Base-by-base conservation (phyloP, 2,113 vertebrate species). In the Cavia porcellus region DNA sequence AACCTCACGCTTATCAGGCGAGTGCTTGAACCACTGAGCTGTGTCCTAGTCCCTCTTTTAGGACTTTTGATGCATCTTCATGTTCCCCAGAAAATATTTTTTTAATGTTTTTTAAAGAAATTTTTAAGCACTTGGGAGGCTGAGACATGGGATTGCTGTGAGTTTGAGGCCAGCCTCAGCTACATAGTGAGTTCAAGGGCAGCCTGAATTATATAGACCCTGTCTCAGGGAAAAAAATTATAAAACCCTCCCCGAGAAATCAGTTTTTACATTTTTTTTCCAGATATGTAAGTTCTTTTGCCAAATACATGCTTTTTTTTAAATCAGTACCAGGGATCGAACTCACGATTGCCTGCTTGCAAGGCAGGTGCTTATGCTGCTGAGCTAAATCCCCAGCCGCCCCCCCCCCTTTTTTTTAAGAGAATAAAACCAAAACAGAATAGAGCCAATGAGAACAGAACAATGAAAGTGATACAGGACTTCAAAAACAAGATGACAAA, bases 31-130 rank as follows among this genome's bases (percentile, higher is more conserved):
- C 55, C 17, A 19, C 55, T 57, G 55, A 19, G 55, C 55, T 57
- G 20, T 1, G 15, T 19, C 3, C 55, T 15, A 5, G 55, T 30
- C 11, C 64, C 85, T 57, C 9, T 45, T 90, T 90, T 85, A 94
- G 45, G 75, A 86, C 62, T 89, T 88, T 70, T 85, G 68, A 86
- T 52, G 13, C 19, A 82, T 66, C 64, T 89, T 92, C 66, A 66
- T 79, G 28, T 82, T 95, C 74, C 89, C 66, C 35, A 94, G 80
- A 95, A 92, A 75, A 87, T 45, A 64, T 47, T 79, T 92, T 50
- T 47, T 7, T 89, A 75, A 87, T 45, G 59, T 47, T 79, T 92
- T 50, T 47, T 7, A 13, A 79, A 75, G 45, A 25, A 42, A 72
- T 57, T 88, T 77, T 86, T n/a, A n/a, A 70, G 68, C 17, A 7